phyloP scores from a whole-genome alignment of 1,140 invertebrate genomes.

The Lysiphlebus fabarum region DNA sequence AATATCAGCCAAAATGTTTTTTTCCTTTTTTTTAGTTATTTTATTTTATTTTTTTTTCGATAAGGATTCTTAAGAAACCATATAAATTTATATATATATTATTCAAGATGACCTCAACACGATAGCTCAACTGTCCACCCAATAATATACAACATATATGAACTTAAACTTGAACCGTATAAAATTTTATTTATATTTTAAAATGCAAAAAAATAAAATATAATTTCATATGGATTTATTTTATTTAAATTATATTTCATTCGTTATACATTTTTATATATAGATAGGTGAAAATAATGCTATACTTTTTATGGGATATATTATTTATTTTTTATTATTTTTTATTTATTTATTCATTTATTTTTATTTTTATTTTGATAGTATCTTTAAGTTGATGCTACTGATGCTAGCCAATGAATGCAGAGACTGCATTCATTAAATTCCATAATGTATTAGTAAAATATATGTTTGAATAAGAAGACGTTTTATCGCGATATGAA shows the following conservation, averaged over 20 bases:
- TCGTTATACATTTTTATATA: no score
- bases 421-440: background rate
- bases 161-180: conserved; percentile 9
- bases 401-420: background rate
- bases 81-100: conserved; percentile 12
- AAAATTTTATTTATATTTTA: background rate
- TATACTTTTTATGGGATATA: background rate
- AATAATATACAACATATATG: no score
- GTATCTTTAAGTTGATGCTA: no score
- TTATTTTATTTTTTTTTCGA: background rate
- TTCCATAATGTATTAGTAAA: conserved; percentile 21
- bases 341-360: background rate
- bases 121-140: conserved; percentile 2
- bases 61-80: conserved; percentile 12
- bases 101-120: conserved; percentile 1
- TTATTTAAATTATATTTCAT: background rate
- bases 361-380: background rate
- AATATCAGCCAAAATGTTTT: background rate
- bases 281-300: background rate
- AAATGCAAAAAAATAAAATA: background rate
- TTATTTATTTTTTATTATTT: background rate
- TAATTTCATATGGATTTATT: background rate
- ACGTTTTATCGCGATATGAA: conserved; percentile 8
- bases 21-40: background rate
- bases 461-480: background rate